Conservation (phyloP, 37 sponge, comb jelly and placozoan species). For the Aplysina aerophoba region DNA sequence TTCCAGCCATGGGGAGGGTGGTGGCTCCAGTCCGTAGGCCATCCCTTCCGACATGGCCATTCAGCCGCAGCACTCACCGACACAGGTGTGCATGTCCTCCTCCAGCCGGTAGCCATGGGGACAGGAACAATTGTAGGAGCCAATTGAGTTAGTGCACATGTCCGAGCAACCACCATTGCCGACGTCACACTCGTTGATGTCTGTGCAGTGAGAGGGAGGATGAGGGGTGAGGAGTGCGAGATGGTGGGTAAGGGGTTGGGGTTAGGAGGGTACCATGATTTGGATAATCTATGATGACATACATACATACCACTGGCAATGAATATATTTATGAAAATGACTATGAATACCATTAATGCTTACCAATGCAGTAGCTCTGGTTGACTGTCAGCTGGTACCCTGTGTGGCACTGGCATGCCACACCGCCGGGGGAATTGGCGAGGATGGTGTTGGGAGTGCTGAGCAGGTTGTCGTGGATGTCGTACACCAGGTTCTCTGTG, state of each 20-base stretch:
- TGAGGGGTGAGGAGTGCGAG: background rate
- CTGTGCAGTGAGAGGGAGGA: background rate
- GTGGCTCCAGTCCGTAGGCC: background rate
- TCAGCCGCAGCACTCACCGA: conserved; percentile 6
- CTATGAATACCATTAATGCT: background rate
- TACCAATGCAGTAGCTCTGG: background rate
- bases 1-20: background rate
- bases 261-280: too few relatives aligned
- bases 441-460: background rate
- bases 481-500: background rate
- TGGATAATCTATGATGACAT: background rate
- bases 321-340: background rate
- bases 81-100: conserved; percentile 15
- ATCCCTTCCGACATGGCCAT: background rate
- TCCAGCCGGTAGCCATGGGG: background rate
- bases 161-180: background rate
- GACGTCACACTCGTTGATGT: conserved; percentile 21
- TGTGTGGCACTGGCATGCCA: background rate
- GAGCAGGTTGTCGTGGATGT: background rate
- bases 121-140: conserved; percentile 10
- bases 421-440: background rate
- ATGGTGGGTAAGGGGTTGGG: background rate
- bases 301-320: background rate
- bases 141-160: background rate
- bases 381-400: background rate